Conservation (phyloP, 2,797 vertebrate species). For the Parambassis ranga region DNA sequence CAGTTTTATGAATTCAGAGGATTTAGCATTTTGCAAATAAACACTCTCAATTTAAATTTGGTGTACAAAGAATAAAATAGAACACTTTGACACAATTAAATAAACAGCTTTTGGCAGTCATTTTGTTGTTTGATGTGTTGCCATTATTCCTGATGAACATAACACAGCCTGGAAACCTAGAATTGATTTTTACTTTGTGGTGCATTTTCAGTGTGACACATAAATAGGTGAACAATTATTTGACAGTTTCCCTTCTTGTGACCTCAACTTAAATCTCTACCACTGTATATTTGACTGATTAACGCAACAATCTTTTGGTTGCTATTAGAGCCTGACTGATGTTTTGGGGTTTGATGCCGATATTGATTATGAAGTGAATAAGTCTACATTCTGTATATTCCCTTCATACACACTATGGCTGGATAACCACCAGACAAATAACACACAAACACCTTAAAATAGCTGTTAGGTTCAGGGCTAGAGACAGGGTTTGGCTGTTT, state of each 20-base stretch:
- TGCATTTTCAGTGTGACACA: too few species aligned
- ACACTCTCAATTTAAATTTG: slow-evolving; percentile 9
- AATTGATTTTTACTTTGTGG: slow-evolving; percentile 26
- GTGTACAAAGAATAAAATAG: slow-evolving; percentile 4
- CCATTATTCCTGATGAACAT: slow-evolving; percentile 12
- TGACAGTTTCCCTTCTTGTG: too few species aligned
- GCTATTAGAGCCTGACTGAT: background rate
- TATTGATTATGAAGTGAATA: too few species aligned
- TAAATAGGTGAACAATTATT: too few species aligned
- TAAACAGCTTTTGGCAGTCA: slow-evolving; percentile 24
- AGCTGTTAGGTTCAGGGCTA: too few species aligned
- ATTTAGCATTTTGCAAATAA: slow-evolving; percentile 38
- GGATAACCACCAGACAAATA: too few species aligned
- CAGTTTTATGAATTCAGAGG: slow-evolving; percentile 37
- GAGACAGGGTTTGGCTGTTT: too few species aligned
- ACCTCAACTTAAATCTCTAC: too few species aligned
- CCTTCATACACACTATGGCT: too few species aligned
- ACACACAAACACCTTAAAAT: too few species aligned
- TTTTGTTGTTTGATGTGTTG: slow-evolving; percentile 7
- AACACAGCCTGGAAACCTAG: background rate
- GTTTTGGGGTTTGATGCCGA: too few species aligned
- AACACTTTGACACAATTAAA: slow-evolving; percentile 34
- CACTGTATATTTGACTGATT: background rate
- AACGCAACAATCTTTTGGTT: background rate
- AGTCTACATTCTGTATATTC: too few species aligned